These are phyloP conservation scores for Diceros bicornis DNA, from an alignment of 2,797 vertebrate genomes.

Conservation along the genomic window DNA sequence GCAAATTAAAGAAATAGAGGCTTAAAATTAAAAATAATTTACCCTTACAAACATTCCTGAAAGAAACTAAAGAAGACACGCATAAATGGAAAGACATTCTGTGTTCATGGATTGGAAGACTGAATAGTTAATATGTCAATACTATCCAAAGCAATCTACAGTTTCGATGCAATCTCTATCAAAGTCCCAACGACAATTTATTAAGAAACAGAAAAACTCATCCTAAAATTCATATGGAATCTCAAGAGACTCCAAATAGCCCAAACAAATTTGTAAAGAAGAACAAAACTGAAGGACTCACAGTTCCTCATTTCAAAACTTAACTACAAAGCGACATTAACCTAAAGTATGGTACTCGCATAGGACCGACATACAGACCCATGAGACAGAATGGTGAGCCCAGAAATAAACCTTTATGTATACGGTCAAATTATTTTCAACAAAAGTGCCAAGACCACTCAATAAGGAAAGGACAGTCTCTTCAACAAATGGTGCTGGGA, in stretches of 20 bases:
- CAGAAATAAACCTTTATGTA: slow-evolving; percentile 31
- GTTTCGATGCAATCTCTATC: not conserved
- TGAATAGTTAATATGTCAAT: not conserved
- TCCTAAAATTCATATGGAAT: slow-evolving; percentile 17
- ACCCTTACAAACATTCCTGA: not conserved
- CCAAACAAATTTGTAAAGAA: slow-evolving; percentile 35
- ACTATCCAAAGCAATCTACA: not conserved
- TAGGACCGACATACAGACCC: not conserved
- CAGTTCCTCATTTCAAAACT: slow-evolving; percentile 46
- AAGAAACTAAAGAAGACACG: slow-evolving; percentile 30
- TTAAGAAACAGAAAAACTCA: slow-evolving; percentile 29
- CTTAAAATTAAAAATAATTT: slow-evolving; percentile 49
- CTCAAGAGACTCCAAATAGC: slow-evolving; percentile 8
- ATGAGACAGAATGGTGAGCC: not conserved
- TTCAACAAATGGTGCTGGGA: not conserved
- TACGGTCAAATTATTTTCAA: not conserved
- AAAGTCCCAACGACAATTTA: slow-evolving; percentile 20
- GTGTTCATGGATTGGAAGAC: not conserved
- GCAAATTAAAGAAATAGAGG: slow-evolving; percentile 51
- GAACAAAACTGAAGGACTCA: slow-evolving; percentile 8
- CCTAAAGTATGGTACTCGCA: not conserved
- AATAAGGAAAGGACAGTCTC: not conserved
- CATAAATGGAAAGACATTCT: not conserved
- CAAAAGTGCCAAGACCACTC: not conserved
- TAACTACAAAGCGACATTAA: slow-evolving; percentile 16